Percentiles rank a stretch among this genome's conserved stretches.
phyloP scores from a whole-genome alignment of 2,888 invertebrate genomes.

The Penaeus monodon region DNA sequence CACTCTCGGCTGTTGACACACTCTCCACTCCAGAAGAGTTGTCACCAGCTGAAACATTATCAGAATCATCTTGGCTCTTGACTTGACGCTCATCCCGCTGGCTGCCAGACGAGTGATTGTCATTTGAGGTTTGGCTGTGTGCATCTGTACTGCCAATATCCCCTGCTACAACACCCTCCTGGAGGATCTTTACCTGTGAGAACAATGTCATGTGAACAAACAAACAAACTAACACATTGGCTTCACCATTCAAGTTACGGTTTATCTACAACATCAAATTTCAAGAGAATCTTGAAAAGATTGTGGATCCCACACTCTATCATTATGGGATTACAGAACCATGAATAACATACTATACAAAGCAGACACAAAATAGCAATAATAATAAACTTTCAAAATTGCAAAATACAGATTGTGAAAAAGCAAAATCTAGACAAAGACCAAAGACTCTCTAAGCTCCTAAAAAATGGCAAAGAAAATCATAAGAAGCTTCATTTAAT shows the following conservation, averaged over 20 bases:
- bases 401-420: no score
- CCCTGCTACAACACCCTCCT: constrained; percentile 47
- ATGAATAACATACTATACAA: constrained; percentile 7
- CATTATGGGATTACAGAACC: background rate
- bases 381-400: no score
- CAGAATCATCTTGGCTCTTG: constrained; percentile 25
- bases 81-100: background rate
- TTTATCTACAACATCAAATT: no score
- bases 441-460: no score
- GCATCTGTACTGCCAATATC: constrained; percentile 10
- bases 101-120: constrained; percentile 21
- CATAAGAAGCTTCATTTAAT: no score
- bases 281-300: no score
- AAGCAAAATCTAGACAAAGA: no score
- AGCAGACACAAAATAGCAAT: background rate
- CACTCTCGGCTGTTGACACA: constrained; percentile 26
- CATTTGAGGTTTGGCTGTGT: constrained; percentile 13
- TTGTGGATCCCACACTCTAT: no score
- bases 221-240: background rate
- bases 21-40: constrained; percentile 21
- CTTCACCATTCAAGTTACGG: background rate
- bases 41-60: constrained; percentile 35
- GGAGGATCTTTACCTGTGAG: constrained; percentile 57
- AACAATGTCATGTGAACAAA: background rate
- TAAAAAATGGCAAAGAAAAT: no score